Evolutionary conservation across 2,888 invertebrate species (phyloP).

Genomic region (Lycia hirtaria): DNA sequence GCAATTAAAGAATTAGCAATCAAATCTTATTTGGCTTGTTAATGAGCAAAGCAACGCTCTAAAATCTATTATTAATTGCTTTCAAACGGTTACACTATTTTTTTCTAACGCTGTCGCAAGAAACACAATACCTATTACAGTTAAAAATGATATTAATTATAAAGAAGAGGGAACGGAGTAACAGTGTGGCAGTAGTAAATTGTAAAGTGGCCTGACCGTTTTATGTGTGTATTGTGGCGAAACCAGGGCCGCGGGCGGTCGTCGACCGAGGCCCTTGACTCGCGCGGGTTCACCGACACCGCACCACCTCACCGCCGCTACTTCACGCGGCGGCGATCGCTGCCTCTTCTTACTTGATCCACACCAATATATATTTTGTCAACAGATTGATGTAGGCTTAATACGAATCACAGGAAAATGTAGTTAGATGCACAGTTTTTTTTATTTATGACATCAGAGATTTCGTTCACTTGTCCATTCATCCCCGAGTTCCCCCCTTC

Average conservation of each 20-base stretch:
- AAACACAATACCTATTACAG: slow-evolving; percentile 35
- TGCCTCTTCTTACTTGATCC: slow-evolving; percentile 41
- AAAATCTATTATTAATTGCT: slow-evolving; percentile 34
- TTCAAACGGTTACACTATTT: slow-evolving; percentile 32
- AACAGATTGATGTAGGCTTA: no score
- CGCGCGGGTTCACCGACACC: slow-evolving; percentile 79
- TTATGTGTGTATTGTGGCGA: slow-evolving; percentile 67
- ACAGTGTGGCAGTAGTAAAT: slow-evolving; percentile 46
- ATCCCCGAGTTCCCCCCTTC: no score
- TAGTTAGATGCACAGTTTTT: no score
- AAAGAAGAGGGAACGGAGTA: slow-evolving; percentile 36
- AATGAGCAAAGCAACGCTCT: slow-evolving; percentile 26
- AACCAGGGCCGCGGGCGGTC: slow-evolving; percentile 74
- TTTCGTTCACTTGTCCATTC: no score
- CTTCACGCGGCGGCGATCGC: slow-evolving; percentile 40
- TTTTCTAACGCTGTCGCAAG: slow-evolving; percentile 27
- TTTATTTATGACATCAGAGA: no score
- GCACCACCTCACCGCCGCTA: slow-evolving; percentile 45
- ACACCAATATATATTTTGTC: not conserved
- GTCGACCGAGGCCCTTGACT: slow-evolving; percentile 85
- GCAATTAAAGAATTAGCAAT: slow-evolving; percentile 30
- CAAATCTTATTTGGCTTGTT: slow-evolving; percentile 27
- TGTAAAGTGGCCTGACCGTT: slow-evolving; percentile 63
- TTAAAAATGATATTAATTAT: slow-evolving; percentile 39
- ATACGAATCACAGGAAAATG: no score